Evolutionary conservation across 2,888 invertebrate species (phyloP), one percentile per base, ranked within the genome.

Genomic region (Cryptophagus acutangulus): DNA sequence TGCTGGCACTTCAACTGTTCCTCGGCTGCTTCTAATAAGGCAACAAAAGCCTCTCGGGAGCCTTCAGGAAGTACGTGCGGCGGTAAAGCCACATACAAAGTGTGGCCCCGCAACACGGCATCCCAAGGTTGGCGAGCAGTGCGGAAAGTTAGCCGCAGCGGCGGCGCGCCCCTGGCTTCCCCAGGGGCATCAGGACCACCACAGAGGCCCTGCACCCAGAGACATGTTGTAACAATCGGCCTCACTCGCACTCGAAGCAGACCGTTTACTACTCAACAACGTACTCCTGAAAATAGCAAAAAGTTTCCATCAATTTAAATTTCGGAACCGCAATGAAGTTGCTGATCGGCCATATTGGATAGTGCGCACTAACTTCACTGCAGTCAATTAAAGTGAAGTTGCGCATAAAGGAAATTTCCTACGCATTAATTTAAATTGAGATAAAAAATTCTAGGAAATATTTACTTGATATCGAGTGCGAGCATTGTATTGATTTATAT

Each of bases 191-290:
- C 95, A 96, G 94, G 94, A 95, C 88, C 93, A 94, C 90, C 89
- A 94, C 94, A 88, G 94, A 93, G 94, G 94, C 93, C 93, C 93
- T 81, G 90, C 87, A 74, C 92, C 93, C 87, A 94, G 88, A 86
- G 91, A 83, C 78, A 82, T 79, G 78, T 79, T 82, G 72, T 79
- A 82, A 67, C 80, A 81, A 68, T 81, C 81, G 74, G 79, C 79
- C 73, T 81, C 81, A 68, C 80, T 78, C 65, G 77, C 79, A 71
- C 81, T 81, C 69, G 78, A 70, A 66, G 81, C 79, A 65, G 82
- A 79, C 51, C 78, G 78, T 70, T 79, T 79, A 74, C 74, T 76
- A 40, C 49, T 58, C 46, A 58, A 47, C 45, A 55, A 33, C 38
- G 48, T 31, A 48, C 50, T 55, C 26, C 56, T 55, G 46, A n/a